Conservation (phyloP, 2,113 vertebrate genomes). For the Heliornis fulica region DNA sequence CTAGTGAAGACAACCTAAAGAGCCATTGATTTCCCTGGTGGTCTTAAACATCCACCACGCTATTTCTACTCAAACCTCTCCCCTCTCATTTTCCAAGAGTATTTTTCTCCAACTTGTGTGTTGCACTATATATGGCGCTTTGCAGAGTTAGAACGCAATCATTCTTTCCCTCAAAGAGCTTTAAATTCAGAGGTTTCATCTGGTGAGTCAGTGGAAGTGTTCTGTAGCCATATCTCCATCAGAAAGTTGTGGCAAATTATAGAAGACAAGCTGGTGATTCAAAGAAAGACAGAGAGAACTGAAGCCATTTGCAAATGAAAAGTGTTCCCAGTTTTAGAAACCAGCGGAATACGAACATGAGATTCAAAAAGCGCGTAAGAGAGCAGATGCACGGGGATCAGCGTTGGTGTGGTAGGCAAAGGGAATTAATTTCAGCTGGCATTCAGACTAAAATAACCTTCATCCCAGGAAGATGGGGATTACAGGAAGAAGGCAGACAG, state of each 20-base stretch:
- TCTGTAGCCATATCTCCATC: background rate
- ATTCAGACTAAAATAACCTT: constrained; percentile 16
- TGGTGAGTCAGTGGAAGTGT: constrained; percentile 8
- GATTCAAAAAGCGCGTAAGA: background rate
- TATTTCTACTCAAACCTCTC: constrained; percentile 2
- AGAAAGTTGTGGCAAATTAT: background rate
- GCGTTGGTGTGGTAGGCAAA: background rate
- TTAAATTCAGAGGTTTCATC: background rate
- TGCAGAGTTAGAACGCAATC: background rate
- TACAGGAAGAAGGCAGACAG: background rate
- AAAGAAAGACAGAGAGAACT: background rate
- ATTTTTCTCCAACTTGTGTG: background rate
- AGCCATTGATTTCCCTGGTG: constrained; percentile 15
- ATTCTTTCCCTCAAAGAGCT: background rate
- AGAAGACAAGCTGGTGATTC: background rate
- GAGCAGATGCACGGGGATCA: background rate
- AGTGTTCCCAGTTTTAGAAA: constrained; percentile 41
- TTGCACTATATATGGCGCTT: background rate
- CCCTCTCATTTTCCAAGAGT: background rate
- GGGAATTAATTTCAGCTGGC: background rate
- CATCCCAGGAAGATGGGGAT: background rate
- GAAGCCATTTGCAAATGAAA: constrained; percentile 41
- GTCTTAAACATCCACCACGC: background rate
- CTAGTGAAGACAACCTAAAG: constrained; percentile 17
- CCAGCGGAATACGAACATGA: background rate